A percentile compares a stretch with the other conserved stretches of the same genome.
These are phyloP conservation scores for Drosophila subpulchrella DNA, from an alignment of 1,140 invertebrate species.

Conservation along the genomic window DNA sequence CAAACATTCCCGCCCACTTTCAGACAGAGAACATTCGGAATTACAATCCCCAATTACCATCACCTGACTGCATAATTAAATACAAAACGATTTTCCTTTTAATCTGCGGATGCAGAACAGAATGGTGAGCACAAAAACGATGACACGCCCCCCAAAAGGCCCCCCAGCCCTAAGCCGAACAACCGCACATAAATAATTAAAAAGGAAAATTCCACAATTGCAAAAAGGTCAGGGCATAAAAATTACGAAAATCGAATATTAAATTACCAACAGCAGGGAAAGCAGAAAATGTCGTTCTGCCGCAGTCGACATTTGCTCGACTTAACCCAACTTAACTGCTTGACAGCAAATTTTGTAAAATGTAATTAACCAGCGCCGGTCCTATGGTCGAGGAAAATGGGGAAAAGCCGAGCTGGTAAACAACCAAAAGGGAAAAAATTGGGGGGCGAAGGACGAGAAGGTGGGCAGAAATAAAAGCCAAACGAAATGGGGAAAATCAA, in stretches of 20 bases:
- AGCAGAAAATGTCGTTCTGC: constrained; percentile 20
- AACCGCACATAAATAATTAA: constrained; percentile 80
- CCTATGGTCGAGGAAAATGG: constrained; percentile 33
- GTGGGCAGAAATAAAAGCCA: constrained; percentile 45
- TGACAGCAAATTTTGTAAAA: constrained; percentile 84
- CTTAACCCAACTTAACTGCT: constrained; percentile 83
- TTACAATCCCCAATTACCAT: constrained; percentile 73
- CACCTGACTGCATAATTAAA: constrained; percentile 80
- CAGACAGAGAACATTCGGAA: constrained; percentile 39
- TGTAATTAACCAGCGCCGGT: constrained; percentile 82
- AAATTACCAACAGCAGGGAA: constrained; percentile 62
- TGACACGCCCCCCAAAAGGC: constrained; percentile 12
- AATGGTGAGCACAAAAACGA: constrained; percentile 21
- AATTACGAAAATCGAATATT: constrained; percentile 82
- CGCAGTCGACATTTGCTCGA: constrained; percentile 56
- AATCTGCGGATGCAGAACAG: constrained; percentile 56
- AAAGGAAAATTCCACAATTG: constrained; percentile 78
- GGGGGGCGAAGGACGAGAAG: constrained; percentile 21
- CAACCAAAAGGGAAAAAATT: constrained; percentile 28
- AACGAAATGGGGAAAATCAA: constrained; percentile 75
- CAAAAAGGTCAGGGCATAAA: constrained; percentile 80
- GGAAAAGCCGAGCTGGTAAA: constrained; percentile 38
- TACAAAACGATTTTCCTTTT: constrained; percentile 78
- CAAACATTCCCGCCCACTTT: constrained; percentile 28
- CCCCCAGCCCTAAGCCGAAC: constrained; percentile 6